These are phyloP conservation scores for Tetrax tetrax DNA, from an alignment of 2,113 vertebrate species.

Conservation along the genomic window DNA sequence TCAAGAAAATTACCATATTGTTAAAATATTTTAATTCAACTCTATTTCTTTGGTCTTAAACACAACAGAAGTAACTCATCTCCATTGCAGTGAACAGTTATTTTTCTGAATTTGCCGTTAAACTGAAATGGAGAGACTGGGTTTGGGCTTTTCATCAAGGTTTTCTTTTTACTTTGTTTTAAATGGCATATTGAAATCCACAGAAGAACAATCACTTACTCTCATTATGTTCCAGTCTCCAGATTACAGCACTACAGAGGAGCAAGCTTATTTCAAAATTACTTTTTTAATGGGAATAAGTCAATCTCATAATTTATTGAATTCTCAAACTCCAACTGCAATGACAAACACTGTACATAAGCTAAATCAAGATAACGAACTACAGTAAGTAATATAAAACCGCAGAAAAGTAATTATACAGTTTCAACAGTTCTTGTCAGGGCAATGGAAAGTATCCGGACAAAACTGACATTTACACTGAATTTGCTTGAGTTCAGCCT, in stretches of 20 bases:
- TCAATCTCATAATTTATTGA: slow-evolving; percentile 63
- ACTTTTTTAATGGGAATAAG: slow-evolving; percentile 46
- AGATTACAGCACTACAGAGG: background rate
- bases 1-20: background rate
- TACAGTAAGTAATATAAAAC: background rate
- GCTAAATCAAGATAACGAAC: background rate
- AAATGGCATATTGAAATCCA: background rate
- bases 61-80: background rate
- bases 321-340: background rate
- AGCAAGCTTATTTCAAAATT: slow-evolving; percentile 34
- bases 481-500: background rate
- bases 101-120: background rate
- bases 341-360: background rate
- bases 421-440: background rate
- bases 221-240: background rate
- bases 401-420: background rate
- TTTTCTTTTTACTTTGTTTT: background rate
- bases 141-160: background rate
- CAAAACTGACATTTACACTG: background rate
- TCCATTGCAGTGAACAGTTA: background rate
- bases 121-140: background rate
- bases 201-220: background rate
- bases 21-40: background rate
- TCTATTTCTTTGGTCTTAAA: background rate
- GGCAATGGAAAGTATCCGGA: background rate